phyloP scores from a whole-genome alignment of 92 coral and sea anemone species.

The Phenganax subtilis region DNA sequence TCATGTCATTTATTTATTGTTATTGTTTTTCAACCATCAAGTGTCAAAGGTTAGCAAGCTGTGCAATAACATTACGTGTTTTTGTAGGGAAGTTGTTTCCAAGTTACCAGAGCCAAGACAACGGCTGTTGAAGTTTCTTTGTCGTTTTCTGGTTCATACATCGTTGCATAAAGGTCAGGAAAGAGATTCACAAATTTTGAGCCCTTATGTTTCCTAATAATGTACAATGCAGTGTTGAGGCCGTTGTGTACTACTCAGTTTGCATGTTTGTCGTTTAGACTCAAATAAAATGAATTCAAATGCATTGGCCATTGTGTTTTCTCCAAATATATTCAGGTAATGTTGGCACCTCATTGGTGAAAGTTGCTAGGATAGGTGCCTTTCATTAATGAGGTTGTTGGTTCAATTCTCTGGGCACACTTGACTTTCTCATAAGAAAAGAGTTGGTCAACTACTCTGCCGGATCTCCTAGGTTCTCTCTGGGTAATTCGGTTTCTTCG shows the following conservation, averaged over 20 bases:
- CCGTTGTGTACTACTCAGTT: background rate
- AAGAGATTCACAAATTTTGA: background rate
- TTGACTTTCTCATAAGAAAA: too few relatives aligned
- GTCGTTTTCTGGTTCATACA: slow-evolving; percentile 73
- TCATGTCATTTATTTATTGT: too few relatives aligned
- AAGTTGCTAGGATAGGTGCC: too few relatives aligned
- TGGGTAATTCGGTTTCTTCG: too few relatives aligned
- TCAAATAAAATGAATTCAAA: slow-evolving; percentile 82
- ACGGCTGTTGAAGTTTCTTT: slow-evolving; percentile 68
- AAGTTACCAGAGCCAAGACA: slow-evolving; percentile 65
- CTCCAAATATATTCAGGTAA: slow-evolving; percentile 95
- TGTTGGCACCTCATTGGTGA: too few relatives aligned
- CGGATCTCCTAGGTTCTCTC: too few relatives aligned
- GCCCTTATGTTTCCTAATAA: background rate
- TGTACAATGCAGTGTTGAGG: background rate
- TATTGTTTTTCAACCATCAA: background rate
- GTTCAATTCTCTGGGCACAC: too few relatives aligned
- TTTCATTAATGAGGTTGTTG: too few relatives aligned
- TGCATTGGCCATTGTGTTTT: slow-evolving; percentile 95
- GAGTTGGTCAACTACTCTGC: too few relatives aligned
- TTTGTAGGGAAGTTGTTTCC: slow-evolving; percentile 59
- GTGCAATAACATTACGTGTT: background rate
- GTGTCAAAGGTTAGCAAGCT: background rate
- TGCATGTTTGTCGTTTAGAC: slow-evolving; percentile 40
- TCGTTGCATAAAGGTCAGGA: slow-evolving; percentile 74